Base-by-base conservation (phyloP, 2,113 vertebrate species). In the Megatriorchis doriae region DNA sequence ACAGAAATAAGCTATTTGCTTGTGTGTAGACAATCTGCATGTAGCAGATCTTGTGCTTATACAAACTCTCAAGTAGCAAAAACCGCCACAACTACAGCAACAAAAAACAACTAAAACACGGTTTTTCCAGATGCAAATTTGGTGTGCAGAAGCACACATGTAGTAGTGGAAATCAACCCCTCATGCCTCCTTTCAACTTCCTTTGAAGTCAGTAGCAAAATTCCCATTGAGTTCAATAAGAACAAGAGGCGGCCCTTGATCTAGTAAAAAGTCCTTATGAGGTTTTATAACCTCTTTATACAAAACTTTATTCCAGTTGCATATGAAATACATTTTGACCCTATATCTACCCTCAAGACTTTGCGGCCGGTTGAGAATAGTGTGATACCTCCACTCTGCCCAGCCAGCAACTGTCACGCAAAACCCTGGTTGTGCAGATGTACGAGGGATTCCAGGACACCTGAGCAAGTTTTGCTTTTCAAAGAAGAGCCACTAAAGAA, bases 171-270 rank as follows among this genome's bases (percentile, higher is more conserved):
- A 96, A 97, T 93, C 86, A 96, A 61, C 71, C 87, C 96, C 84
- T 97, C 84, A 66, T 86, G 86, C 79, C 47, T 95, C 74, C 45
- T 95, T 96, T 97, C 78, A 95, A 93, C 87, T 97, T 88, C 38
- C 87, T 97, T 97, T 97, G 97, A 97, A 96, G 94, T 97, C 71
- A 88, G 87, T 70, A 96, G 95, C 91, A 87, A 91, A 96, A 96
- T 93, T 96, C 91, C 79, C 94, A 91, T 96, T 81, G 87, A 94
- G 62, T 96, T 97, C 93, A 95, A 67, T 94, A 88, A 91, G 91
- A 96, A 84, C 43, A 74, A 85, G 91, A 91, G 86, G 58, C 82
- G 2, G 84, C n/a, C 81, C 78, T 93, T 91, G 55, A 94, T 77
- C 86, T 93, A 91, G 81, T 97, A 95, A 96, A 95, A 97, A 73